phyloP scores from a whole-genome alignment of 2,888 invertebrate genomes.

The Callinectes sapidus region DNA sequence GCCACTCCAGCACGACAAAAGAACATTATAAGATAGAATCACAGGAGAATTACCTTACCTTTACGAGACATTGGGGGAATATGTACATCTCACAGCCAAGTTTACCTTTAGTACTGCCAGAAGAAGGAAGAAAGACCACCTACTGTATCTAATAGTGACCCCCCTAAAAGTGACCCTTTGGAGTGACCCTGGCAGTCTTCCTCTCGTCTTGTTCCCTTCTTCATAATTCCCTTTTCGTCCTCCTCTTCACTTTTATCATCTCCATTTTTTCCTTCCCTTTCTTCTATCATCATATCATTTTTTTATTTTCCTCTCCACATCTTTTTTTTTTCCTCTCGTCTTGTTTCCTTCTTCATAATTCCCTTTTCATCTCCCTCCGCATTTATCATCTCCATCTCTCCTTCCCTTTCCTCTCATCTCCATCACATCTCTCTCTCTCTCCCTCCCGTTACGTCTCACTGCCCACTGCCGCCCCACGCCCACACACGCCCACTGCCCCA shows the following conservation, averaged over 20 bases:
- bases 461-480: slow-evolving; percentile 27
- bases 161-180: no score
- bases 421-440: background rate
- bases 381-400: background rate
- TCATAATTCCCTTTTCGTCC: no score
- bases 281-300: no score
- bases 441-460: slow-evolving; percentile 1
- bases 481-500: slow-evolving; percentile 25
- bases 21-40: slow-evolving; percentile 2
- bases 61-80: background rate
- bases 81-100: background rate
- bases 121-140: background rate
- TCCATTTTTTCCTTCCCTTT: no score
- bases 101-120: background rate
- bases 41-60: slow-evolving; percentile 23
- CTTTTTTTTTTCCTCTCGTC: no score
- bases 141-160: no score
- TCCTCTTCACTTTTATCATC: no score
- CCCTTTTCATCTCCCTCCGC: background rate
- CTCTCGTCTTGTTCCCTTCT: no score
- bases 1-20: background rate
- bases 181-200: no score
- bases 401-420: background rate
- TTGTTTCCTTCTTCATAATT: background rate
- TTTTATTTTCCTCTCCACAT: no score